Evolutionary conservation across 2,888 invertebrate genomes (phyloP).

Genomic region (Apocheima hispidaria): DNA sequence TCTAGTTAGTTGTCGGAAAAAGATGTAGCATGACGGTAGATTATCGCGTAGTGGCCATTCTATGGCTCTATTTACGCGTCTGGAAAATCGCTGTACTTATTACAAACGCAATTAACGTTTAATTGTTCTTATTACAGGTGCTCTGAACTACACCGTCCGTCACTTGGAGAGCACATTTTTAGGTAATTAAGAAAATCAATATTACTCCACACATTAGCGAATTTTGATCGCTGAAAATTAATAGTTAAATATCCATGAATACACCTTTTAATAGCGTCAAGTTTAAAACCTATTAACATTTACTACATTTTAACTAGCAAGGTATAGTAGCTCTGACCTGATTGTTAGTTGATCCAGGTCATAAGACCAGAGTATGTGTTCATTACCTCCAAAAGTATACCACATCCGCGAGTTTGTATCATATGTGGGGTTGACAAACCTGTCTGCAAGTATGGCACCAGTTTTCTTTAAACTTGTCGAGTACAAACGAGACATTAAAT

Average conservation of each 20-base stretch:
- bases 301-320: neutral
- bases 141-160: constrained; percentile 47
- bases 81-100: constrained; percentile 13
- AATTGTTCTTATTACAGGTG: constrained; percentile 64
- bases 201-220: neutral
- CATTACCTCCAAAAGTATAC: constrained; percentile 81
- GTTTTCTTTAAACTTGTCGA: constrained; percentile 74
- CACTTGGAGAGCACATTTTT: constrained; percentile 54
- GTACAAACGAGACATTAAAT: constrained; percentile 71
- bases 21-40: constrained; percentile 29
- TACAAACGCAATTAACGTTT: constrained; percentile 48
- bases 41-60: constrained; percentile 11
- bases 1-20: constrained; percentile 29
- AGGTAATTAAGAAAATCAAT: constrained; percentile 65
- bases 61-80: constrained; percentile 20
- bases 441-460: constrained; percentile 68
- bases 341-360: constrained; percentile 22
- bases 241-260: neutral
- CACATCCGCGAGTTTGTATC: constrained; percentile 78
- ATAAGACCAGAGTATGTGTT: constrained; percentile 53
- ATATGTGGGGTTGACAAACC: constrained; percentile 77
- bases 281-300: neutral
- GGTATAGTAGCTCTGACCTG: neutral
- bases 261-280: neutral
- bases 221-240: neutral